phyloP scores from a whole-genome alignment of 2,888 invertebrate genomes.

The Ormyrus nitidulus region DNA sequence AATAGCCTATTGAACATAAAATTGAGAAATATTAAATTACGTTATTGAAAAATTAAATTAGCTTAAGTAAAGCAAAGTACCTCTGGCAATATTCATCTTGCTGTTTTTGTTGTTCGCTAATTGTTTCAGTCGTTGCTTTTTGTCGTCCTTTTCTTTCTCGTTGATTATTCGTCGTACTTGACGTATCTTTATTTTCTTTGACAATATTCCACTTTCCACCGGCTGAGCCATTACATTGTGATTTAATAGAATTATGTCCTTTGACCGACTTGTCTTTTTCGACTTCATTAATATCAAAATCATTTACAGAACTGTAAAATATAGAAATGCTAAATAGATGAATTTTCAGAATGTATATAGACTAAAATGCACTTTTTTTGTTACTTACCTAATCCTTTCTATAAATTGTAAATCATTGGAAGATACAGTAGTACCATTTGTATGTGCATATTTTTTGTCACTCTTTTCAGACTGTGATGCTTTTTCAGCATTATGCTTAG shows the following conservation, averaged over 20 bases:
- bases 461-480: conserved; percentile 70
- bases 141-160: conserved; percentile 74
- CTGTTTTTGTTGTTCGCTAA: conserved; percentile 72
- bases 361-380: conserved; percentile 6
- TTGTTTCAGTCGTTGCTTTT: conserved; percentile 72
- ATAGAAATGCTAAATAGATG: conserved; percentile 14
- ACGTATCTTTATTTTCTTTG: conserved; percentile 73
- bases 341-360: background rate
- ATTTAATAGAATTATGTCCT: conserved; percentile 69
- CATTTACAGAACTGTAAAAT: conserved; percentile 74
- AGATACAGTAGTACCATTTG: conserved; percentile 74
- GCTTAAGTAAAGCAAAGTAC: conserved; percentile 61
- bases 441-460: conserved; percentile 74
- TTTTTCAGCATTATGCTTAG: conserved; percentile 69
- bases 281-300: conserved; percentile 76
- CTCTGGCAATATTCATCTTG: conserved; percentile 77
- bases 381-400: conserved; percentile 74
- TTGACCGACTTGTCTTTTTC: conserved; percentile 76
- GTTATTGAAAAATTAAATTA: background rate
- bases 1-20: conserved; percentile 66
- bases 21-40: background rate
- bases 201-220: conserved; percentile 72
- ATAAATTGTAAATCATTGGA: conserved; percentile 76
- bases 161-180: conserved; percentile 69
- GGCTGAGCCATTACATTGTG: conserved; percentile 73